phyloP scores from a whole-genome alignment of 2,797 vertebrate species.

The Sternarchorhynchus goeldii region DNA sequence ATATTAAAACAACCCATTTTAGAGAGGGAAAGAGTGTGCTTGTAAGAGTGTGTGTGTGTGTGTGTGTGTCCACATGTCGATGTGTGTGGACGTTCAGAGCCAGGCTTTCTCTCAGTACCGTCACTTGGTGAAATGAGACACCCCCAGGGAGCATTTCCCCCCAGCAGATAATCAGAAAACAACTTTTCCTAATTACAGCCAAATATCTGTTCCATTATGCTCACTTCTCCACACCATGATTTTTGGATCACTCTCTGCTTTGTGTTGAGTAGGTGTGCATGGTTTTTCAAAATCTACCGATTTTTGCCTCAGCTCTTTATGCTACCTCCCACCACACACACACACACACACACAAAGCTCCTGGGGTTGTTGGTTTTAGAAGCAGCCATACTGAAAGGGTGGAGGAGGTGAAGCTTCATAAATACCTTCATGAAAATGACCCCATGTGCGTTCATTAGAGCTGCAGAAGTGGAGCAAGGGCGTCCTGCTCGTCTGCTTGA shows the following conservation, averaged over 20 bases:
- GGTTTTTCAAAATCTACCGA: not conserved
- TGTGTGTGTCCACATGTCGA: slow-evolving; percentile 6
- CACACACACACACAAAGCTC: slow-evolving; percentile 31
- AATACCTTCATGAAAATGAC: slow-evolving; percentile 79
- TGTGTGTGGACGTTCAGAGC: slow-evolving; percentile 1
- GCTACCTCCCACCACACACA: not conserved
- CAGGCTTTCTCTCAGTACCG: slow-evolving; percentile 13
- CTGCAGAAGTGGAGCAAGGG: slow-evolving; percentile 52
- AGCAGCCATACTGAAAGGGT: slow-evolving; percentile 69
- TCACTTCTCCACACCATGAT: not conserved
- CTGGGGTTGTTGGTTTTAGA: slow-evolving; percentile 72
- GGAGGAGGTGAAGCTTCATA: slow-evolving; percentile 73
- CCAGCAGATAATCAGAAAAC: slow-evolving; percentile 35
- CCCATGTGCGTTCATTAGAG: slow-evolving; percentile 72
- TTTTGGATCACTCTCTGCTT: slow-evolving; percentile 2
- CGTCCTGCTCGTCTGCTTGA: slow-evolving; percentile 71
- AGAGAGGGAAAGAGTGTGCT: not conserved
- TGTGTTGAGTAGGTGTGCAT: not conserved
- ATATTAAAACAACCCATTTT: slow-evolving; percentile 20
- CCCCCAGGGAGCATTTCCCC: not conserved
- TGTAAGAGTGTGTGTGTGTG: slow-evolving; percentile 15
- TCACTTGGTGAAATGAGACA: slow-evolving; percentile 23
- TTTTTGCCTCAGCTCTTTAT: not conserved
- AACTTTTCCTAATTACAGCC: slow-evolving; percentile 23
- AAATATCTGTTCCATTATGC: slow-evolving; percentile 25